Conservation (phyloP, 2,888 invertebrate genomes). For the Vanessa cardui region DNA sequence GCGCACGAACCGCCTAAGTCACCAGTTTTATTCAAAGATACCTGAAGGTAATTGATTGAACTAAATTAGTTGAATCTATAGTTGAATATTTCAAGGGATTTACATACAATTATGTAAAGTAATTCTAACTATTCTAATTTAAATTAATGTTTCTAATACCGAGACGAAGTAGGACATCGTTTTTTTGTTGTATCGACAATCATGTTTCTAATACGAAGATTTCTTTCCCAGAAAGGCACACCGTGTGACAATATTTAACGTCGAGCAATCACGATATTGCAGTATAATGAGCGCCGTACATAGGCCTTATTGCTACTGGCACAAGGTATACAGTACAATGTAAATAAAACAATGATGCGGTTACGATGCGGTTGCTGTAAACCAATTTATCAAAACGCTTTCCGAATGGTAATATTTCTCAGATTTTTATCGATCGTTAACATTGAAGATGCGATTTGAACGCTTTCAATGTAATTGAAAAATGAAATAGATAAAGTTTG, state of each 20-base stretch:
- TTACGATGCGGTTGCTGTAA: conserved; percentile 2
- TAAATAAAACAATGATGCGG: conserved; percentile 2
- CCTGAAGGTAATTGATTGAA: no score
- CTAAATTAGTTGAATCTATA: no score
- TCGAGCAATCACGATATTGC: neutral
- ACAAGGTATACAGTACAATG: neutral
- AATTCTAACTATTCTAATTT: no score
- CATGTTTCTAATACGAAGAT: neutral
- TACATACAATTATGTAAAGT: no score
- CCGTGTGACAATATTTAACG: conserved; percentile 15
- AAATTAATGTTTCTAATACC: no score
- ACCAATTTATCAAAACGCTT: conserved; percentile 7
- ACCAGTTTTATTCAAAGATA: no score
- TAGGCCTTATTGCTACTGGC: neutral
- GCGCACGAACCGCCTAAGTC: no score
- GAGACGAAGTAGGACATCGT: neutral
- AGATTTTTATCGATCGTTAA: conserved; percentile 18
- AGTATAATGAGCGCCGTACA: neutral
- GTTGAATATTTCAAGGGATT: no score
- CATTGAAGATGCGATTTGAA: conserved; percentile 8
- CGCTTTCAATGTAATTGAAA: conserved; percentile 1
- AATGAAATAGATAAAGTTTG: neutral
- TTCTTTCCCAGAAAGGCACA: conserved; percentile 17
- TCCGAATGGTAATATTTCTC: conserved; percentile 18
- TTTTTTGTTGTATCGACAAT: conserved; percentile 5